Evolutionary conservation across 2,113 vertebrate species (phyloP), one percentile per base, ranked within the genome.

Genomic region (Leuciscus idus): DNA sequence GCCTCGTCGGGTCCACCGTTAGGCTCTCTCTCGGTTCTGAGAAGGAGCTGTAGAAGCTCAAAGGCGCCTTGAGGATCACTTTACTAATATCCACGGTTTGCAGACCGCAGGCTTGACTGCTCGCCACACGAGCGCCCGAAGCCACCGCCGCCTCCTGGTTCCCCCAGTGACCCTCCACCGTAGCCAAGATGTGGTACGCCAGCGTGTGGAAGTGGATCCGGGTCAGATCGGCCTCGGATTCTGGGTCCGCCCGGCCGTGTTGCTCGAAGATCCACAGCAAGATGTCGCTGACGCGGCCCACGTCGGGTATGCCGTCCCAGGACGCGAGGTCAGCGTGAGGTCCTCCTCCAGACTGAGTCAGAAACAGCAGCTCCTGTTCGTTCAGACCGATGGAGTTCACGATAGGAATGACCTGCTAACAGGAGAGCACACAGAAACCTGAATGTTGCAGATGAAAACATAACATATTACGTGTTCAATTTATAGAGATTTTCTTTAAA

Each of bases 381-480:
- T 99, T 99, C 93, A 99, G 95, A 59, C 98, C 98, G 0, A 99
- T 95, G 79, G 98, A 99, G 89, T 96, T 96, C 89, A 99, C 97
- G n/a, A 96, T 92, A 68, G 96, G 97, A 89, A 99, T 95, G 92
- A 99, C 95, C 98, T 99, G 98, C 97, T 98, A 97, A 98, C 96
- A 93, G 88, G 89, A 96, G 91, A 95, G 85, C 93, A 23, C 81
- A 19, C 7, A 6, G n/a, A 75, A 64, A 76, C 72, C 84, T 84
- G 81, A 86, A 85, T 86, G 86, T 87, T 85, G 86, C 81, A 91
- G 68, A 85, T 9, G 17, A 21, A 70, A 10, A 30, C 28, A 28
- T 6, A 15, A 8, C 39, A 43, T 43, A 43, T 43, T 6, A 39
- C 36, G 36, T 36, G 39, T 43, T 43, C 39, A 43, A 43, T 43